These are phyloP conservation scores for Parambassis ranga DNA, from an alignment of 2,797 vertebrate species.

Conservation along the genomic window DNA sequence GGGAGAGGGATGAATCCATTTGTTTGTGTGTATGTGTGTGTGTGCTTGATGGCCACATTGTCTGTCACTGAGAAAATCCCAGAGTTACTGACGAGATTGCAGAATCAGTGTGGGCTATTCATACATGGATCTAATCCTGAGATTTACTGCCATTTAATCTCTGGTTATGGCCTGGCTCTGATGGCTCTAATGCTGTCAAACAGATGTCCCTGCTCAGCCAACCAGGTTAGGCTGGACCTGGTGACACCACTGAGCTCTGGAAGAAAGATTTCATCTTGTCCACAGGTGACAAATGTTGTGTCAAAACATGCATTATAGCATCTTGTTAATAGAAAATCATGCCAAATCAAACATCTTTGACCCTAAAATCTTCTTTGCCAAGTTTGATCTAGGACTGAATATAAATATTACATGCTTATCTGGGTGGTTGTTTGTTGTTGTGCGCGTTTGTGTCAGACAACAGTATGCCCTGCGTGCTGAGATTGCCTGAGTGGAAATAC, in stretches of 20 bases:
- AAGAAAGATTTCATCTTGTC: conserved; percentile 23
- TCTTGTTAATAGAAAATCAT: not conserved
- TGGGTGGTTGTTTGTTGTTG: not conserved
- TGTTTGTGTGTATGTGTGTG: not conserved
- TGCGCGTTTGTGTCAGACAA: conserved; percentile 24
- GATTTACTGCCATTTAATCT: conserved; percentile 82
- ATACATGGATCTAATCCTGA: conserved; percentile 79
- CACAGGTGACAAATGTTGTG: conserved; percentile 11
- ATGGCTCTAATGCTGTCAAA: conserved; percentile 75
- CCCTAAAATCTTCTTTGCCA: not conserved
- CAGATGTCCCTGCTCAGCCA: conserved; percentile 74
- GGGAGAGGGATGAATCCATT: not conserved
- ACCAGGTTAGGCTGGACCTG: conserved; percentile 66
- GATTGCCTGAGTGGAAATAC: conserved; percentile 20
- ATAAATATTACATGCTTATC: conserved; percentile 12
- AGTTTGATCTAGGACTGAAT: not conserved
- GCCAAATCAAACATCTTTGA: not conserved
- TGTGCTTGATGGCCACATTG: conserved; percentile 39
- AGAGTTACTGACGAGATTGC: conserved; percentile 61
- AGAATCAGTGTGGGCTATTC: conserved; percentile 75
- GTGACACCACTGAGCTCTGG: conserved; percentile 44
- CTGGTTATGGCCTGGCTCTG: conserved; percentile 74
- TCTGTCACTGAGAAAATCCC: conserved; percentile 56
- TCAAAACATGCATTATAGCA: conserved; percentile 7
- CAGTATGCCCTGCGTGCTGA: conserved; percentile 1